phyloP scores from a whole-genome alignment of 2,888 invertebrate species.

The Ennomos erosarius region DNA sequence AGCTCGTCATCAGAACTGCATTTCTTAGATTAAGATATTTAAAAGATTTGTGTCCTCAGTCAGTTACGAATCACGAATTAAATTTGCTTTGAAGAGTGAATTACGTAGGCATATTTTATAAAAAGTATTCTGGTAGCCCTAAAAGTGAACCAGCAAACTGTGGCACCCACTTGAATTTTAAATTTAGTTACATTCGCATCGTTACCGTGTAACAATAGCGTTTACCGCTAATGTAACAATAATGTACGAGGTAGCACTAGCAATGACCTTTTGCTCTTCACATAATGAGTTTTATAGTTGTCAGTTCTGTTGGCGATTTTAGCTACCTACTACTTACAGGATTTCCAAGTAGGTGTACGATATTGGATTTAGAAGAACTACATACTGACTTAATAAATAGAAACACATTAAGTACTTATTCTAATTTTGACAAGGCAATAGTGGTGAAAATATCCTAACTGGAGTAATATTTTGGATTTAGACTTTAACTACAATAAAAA shows the following conservation, averaged over 20 bases:
- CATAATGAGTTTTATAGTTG: conserved; percentile 24
- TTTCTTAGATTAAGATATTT: no score
- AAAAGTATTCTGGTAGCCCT: conserved; percentile 17
- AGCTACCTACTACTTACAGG: not conserved
- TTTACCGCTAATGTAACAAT: conserved; percentile 41
- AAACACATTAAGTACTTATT: no score
- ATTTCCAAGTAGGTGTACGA: no score
- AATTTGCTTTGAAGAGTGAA: not conserved
- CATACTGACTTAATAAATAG: no score
- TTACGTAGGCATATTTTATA: not conserved
- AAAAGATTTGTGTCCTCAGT: no score
- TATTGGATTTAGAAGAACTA: no score
- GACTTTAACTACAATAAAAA: no score
- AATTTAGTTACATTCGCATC: conserved; percentile 49
- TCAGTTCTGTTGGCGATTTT: conserved; percentile 7
- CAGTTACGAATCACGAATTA: no score
- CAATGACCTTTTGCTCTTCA: conserved; percentile 35
- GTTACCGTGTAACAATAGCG: conserved; percentile 39
- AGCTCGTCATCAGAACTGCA: no score
- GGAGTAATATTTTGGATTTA: no score
- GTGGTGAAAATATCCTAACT: no score
- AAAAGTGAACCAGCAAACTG: conserved; percentile 31
- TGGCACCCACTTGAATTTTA: conserved; percentile 54
- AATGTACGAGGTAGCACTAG: conserved; percentile 30
- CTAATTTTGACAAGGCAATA: no score